Conservation (phyloP, 37 sponge, comb jelly and placozoan species). For the Eunapius fragilis region DNA sequence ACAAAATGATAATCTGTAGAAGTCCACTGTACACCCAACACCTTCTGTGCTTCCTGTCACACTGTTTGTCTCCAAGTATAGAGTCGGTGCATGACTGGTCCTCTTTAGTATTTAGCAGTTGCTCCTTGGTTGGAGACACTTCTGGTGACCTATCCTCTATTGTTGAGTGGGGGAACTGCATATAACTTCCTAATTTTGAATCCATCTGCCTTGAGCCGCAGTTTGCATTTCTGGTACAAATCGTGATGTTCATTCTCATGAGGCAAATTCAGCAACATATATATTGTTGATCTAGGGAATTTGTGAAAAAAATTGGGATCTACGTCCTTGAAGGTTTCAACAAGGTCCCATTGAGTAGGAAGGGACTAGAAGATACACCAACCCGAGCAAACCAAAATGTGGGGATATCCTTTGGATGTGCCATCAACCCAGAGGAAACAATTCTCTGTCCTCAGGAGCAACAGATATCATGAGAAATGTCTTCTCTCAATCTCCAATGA, state of each 20-base stretch:
- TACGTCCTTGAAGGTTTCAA: too few species aligned
- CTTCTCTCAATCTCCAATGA: too few species aligned
- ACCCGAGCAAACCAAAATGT: too few species aligned
- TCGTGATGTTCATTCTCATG: constrained; percentile 2
- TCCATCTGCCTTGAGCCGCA: too few species aligned
- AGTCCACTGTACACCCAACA: constrained; percentile 37
- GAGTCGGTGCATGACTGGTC: constrained; percentile 18
- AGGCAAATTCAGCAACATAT: constrained; percentile 23
- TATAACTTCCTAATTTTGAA: too few species aligned
- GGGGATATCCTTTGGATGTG: too few species aligned
- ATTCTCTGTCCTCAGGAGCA: too few species aligned
- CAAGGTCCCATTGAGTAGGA: too few species aligned
- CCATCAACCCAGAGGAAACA: too few species aligned
- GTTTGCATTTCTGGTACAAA: constrained; percentile 17
- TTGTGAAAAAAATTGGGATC: not conserved
- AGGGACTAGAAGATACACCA: too few species aligned
- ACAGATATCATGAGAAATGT: too few species aligned
- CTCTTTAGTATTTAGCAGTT: not conserved
- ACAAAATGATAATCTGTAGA: constrained; percentile 1
- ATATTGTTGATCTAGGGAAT: constrained; percentile 5
- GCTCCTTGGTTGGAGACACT: not conserved
- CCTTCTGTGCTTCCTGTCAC: too few species aligned
- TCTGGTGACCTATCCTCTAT: not conserved
- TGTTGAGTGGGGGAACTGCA: not conserved
- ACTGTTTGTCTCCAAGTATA: constrained; percentile 1